These are phyloP conservation scores for Tricholauxania praeusta DNA, from an alignment of 2,888 invertebrate species.

Conservation along the genomic window DNA sequence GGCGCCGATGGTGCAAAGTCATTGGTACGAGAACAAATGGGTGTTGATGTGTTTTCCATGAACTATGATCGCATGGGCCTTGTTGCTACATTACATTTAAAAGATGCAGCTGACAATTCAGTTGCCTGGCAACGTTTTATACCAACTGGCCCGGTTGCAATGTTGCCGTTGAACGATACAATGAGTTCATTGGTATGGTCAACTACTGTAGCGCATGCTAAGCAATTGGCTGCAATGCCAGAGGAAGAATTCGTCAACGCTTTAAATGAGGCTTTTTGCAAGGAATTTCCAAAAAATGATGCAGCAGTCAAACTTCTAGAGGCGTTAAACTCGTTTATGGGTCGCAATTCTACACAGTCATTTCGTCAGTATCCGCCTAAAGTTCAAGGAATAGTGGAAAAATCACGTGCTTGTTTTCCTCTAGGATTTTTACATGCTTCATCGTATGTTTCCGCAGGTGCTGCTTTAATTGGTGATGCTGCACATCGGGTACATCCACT, in stretches of 20 bases:
- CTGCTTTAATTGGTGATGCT: slow-evolving; percentile 90
- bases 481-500: slow-evolving; percentile 94
- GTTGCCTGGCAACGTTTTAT: slow-evolving; percentile 98
- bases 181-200: slow-evolving; percentile 96
- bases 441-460: slow-evolving; percentile 84
- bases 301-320: slow-evolving; percentile 67
- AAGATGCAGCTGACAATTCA: slow-evolving; percentile 82
- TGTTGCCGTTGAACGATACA: slow-evolving; percentile 84
- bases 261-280: slow-evolving; percentile 82
- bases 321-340: slow-evolving; percentile 69
- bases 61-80: slow-evolving; percentile 92
- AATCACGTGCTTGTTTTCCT: slow-evolving; percentile 86
- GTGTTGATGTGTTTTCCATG: slow-evolving; percentile 83
- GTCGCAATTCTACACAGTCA: slow-evolving; percentile 54
- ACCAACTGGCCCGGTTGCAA: slow-evolving; percentile 91
- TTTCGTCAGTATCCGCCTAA: slow-evolving; percentile 66
- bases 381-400: slow-evolving; percentile 58
- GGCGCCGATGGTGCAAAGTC: slow-evolving; percentile 97
- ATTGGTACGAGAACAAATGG: slow-evolving; percentile 84
- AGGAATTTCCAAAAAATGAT: slow-evolving; percentile 61
- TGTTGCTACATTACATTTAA: slow-evolving; percentile 88
- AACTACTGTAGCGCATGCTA: slow-evolving; percentile 80
- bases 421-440: slow-evolving; percentile 91
- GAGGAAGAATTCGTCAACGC: slow-evolving; percentile 88
- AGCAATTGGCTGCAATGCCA: slow-evolving; percentile 76